A percentile compares a stretch with the other conserved stretches of the same genome.
Evolutionary conservation across 2,113 vertebrate genomes (phyloP).

Genomic region (Thymallus thymallus): DNA sequence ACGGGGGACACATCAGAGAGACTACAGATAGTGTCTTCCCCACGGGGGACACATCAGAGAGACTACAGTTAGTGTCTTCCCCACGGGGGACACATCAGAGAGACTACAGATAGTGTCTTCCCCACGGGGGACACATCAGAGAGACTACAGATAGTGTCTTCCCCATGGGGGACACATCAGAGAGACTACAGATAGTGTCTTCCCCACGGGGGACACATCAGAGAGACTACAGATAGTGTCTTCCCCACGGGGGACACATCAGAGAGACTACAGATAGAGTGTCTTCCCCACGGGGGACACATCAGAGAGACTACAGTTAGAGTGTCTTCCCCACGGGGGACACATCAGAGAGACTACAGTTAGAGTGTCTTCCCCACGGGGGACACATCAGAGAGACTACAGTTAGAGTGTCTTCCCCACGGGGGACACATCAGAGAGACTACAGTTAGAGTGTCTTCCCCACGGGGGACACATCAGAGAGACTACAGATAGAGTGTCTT

Average conservation of each 20-base stretch:
- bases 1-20: slow-evolving; percentile 29
- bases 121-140: slow-evolving; percentile 31
- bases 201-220: slow-evolving; percentile 31
- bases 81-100: slow-evolving; percentile 30
- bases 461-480: slow-evolving; percentile 29
- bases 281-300: slow-evolving; percentile 12
- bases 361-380: no score
- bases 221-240: slow-evolving; percentile 22
- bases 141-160: no score
- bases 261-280: slow-evolving; percentile 26
- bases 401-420: no score
- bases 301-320: slow-evolving; percentile 36
- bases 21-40: no score
- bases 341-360: slow-evolving; percentile 33
- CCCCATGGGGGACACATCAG: slow-evolving; percentile 30
- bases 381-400: slow-evolving; percentile 31
- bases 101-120: no score
- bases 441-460: no score
- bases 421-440: slow-evolving; percentile 31
- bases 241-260: slow-evolving; percentile 28
- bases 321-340: slow-evolving; percentile 15
- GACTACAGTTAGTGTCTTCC: no score
- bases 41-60: slow-evolving; percentile 29
- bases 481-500: no score
- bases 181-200: slow-evolving; percentile 22